Evolutionary conservation across 2,888 invertebrate species (phyloP), one percentile per base, ranked within the genome.

Genomic region (Quadriops clusia): DNA sequence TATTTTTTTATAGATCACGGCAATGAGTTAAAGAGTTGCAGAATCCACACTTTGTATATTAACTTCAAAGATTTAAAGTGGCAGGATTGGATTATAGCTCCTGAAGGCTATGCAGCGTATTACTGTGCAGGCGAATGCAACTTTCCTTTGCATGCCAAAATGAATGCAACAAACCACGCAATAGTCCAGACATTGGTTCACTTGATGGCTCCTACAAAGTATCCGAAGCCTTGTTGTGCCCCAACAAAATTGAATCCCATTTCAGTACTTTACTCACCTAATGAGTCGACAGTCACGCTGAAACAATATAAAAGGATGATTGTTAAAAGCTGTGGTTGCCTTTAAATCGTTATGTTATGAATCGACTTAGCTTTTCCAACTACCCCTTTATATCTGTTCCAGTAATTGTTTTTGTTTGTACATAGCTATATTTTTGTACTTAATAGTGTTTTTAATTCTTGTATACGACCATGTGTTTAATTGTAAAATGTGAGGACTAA

Each of bases 221-320:
- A 77, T 28, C 91, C 91, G 3, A 87, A 89, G 50, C 89, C 93
- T 0, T 90, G 89, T 45, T 94, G 94, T 61, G 91, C 91, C 1
- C 93, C 94, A 2, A 89, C 87, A 25, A 82, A 86, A 57, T 63
- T 94, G 30, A 78, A 81, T 1, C 77, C 87, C 1, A 81, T 93
- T 49, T 87, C 87, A 2, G 89, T 94, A 16, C 67, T 94, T 15
- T 94, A 90, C 58, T 89, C 86, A 57, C 75, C 89, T 23, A 87
- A 93, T 47, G 86, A 87, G 49, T 79, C 84, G 30, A 89, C 89
- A 60, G 86, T 91, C 43, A 54, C 56, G 20, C 68, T 94, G 37
- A 89, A 91, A 54, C 89, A 89, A 62, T 97, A 91, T 63, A 84
- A 84, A 56, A 90, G 93, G 59, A 97, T 97, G 95, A 87, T 93